Conservation (phyloP, 2,113 vertebrate species). For the Gopherus evgoodei region DNA sequence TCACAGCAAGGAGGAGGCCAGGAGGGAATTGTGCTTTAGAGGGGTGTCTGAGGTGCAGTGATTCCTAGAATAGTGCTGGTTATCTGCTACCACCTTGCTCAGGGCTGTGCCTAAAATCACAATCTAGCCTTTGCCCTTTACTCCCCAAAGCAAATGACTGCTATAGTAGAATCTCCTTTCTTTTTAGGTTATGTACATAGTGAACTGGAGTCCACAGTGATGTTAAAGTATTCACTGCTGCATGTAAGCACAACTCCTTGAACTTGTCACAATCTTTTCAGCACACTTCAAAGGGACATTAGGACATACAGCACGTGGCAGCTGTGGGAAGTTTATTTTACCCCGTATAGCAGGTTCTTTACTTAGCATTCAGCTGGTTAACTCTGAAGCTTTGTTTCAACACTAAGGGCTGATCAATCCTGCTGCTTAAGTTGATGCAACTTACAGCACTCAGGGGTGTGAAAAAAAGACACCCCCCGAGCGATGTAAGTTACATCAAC, state of each 20-base stretch:
- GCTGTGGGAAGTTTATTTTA: background rate
- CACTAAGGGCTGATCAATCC: background rate
- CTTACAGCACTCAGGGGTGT: too few species aligned
- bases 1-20: background rate
- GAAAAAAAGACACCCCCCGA: too few species aligned
- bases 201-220: background rate
- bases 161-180: background rate
- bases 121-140: background rate
- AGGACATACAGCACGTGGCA: background rate
- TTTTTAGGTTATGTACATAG: background rate
- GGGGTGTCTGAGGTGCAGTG: background rate
- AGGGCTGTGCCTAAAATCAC: background rate
- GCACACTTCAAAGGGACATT: background rate
- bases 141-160: background rate
- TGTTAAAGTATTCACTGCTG: background rate
- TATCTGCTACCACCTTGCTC: background rate
- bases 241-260: background rate
- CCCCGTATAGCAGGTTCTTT: fast-evolving
- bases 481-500: too few species aligned
- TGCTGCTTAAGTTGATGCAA: too few species aligned
- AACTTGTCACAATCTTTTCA: background rate
- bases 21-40: background rate
- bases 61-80: background rate
- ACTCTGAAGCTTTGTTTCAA: background rate
- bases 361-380: background rate